These are phyloP conservation scores for Axis porcinus DNA, from an alignment of 2,113 vertebrate genomes.

Conservation along the genomic window DNA sequence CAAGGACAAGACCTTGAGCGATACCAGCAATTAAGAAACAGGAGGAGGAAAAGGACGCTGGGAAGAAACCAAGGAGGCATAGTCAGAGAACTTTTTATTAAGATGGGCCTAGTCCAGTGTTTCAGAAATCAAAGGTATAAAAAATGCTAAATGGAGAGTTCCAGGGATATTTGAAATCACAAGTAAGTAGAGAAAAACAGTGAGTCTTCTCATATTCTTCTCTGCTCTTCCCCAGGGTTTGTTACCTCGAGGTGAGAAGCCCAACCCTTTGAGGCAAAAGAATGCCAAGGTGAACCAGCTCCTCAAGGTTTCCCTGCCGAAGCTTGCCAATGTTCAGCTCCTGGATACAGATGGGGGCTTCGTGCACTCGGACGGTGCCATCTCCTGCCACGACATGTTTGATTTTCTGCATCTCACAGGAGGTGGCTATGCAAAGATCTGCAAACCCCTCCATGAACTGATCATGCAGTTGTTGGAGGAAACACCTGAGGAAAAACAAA, in stretches of 20 bases:
- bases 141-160: neutral
- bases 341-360: slow-evolving; percentile 90
- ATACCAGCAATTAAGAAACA: neutral
- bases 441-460: slow-evolving; percentile 95
- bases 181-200: neutral
- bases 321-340: slow-evolving; percentile 88
- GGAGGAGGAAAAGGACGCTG: neutral
- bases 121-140: neutral
- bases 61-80: neutral
- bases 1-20: neutral
- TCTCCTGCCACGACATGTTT: slow-evolving; percentile 95
- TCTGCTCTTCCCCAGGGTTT: slow-evolving; percentile 84
- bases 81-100: neutral
- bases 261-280: slow-evolving; percentile 95
- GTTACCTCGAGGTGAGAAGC: slow-evolving; percentile 94
- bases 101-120: neutral
- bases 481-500: slow-evolving; percentile 93
- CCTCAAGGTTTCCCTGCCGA: slow-evolving; percentile 89
- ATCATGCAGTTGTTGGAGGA: slow-evolving; percentile 98
- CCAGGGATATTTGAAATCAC: neutral
- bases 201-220: neutral
- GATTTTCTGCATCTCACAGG: slow-evolving; percentile 98
- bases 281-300: slow-evolving; percentile 90
- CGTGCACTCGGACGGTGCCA: slow-evolving; percentile 94
- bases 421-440: slow-evolving; percentile 88